A percentile compares a stretch with the other conserved stretches of the same genome.
Evolutionary conservation across 2,113 vertebrate species (phyloP).

Genomic region (Proteles cristata): DNA sequence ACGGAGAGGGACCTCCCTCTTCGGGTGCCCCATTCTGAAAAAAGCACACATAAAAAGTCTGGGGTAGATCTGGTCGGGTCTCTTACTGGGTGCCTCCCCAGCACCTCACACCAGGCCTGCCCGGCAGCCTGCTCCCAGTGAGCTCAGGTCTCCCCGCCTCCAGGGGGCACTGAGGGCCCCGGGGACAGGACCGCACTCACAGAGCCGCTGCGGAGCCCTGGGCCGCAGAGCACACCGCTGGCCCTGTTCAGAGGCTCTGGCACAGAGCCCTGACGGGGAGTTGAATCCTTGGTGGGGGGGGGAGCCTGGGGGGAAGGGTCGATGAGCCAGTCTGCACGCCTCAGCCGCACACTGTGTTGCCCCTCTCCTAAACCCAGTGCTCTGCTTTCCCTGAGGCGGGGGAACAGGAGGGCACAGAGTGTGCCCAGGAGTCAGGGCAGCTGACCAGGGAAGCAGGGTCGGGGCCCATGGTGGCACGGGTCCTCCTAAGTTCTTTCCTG

Average conservation of each 20-base stretch:
- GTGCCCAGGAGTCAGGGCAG: background rate
- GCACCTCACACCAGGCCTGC: background rate
- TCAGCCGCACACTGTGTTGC: background rate
- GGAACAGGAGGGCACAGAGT: background rate
- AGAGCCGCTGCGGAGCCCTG: no score
- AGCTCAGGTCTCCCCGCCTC: background rate
- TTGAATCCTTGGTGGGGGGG: no score
- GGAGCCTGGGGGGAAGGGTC: no score
- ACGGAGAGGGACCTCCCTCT: no score
- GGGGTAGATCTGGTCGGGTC: no score
- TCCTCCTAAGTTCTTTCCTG: background rate
- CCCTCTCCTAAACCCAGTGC: background rate
- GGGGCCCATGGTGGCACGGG: background rate
- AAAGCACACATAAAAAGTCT: no score
- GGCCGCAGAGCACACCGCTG: background rate
- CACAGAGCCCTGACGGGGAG: background rate
- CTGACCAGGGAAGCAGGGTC: background rate
- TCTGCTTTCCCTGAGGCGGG: background rate
- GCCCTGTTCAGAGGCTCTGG: background rate
- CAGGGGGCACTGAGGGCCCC: no score
- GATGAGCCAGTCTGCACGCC: background rate
- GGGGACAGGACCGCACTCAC: no score
- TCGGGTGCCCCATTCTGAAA: no score
- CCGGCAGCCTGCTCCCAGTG: background rate
- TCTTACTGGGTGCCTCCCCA: background rate